A percentile compares a stretch with the other conserved stretches of the same genome.
phyloP scores from a whole-genome alignment of 2,797 vertebrate genomes.

The Simalia tracyae region DNA sequence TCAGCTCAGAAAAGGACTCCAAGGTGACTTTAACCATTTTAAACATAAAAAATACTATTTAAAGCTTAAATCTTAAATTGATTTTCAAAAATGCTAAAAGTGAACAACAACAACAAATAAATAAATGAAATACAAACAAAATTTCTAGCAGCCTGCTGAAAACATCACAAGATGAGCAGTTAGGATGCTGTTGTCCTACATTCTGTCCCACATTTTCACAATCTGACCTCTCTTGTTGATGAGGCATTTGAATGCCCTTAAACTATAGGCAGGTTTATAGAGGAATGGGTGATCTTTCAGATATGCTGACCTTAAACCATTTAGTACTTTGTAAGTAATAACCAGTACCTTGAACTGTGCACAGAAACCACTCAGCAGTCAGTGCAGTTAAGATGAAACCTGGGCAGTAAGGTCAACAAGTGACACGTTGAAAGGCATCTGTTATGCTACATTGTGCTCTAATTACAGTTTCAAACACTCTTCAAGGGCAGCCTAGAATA shows the following conservation, averaged over 20 bases:
- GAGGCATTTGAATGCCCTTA: too few species aligned
- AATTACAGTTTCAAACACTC: neutral
- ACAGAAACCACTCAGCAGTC: neutral
- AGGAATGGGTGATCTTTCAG: neutral
- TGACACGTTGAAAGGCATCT: neutral
- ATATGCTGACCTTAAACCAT: neutral
- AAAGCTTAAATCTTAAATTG: neutral
- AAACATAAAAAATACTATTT: too few species aligned
- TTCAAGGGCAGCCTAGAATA: neutral
- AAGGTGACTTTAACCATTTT: too few species aligned
- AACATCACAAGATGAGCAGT: neutral
- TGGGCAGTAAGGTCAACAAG: neutral
- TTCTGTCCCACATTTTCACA: too few species aligned
- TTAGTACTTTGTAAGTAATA: neutral
- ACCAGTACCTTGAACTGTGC: neutral
- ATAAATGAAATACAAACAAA: neutral
- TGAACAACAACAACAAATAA: neutral
- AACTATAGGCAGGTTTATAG: neutral
- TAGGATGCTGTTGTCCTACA: too few species aligned
- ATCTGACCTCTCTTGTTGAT: too few species aligned
- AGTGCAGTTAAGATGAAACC: neutral
- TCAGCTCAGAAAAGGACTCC: too few species aligned
- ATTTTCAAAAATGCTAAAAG: neutral
- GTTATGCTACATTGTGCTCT: neutral
- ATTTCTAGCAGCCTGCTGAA: neutral